These are phyloP conservation scores for Escarpia spicata DNA, from an alignment of 2,888 invertebrate species.

Conservation along the genomic window DNA sequence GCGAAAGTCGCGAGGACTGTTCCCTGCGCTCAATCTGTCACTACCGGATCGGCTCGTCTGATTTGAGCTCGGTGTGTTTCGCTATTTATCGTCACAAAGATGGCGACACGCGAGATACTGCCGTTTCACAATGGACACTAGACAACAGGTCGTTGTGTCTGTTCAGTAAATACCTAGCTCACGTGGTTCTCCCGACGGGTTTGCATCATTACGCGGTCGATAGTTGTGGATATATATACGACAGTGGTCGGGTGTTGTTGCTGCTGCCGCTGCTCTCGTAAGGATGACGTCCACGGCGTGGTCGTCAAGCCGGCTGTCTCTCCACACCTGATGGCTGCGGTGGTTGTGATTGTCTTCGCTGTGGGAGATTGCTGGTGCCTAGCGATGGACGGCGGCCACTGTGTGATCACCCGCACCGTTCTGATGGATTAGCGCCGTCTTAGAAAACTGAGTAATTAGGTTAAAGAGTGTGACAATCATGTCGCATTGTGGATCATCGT, in stretches of 20 bases:
- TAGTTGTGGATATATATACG: background rate
- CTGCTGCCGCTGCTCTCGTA: background rate
- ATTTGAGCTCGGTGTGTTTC: background rate
- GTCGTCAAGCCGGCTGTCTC: background rate
- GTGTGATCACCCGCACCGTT: background rate
- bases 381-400: background rate
- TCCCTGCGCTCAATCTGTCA: background rate
- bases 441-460: background rate
- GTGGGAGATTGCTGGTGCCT: background rate
- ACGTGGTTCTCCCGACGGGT: background rate
- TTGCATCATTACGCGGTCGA: background rate
- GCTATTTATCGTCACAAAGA: background rate
- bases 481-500: too few relatives aligned
- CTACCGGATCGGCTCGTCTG: background rate
- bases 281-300: background rate
- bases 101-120: background rate
- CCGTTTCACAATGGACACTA: background rate
- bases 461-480: too few relatives aligned
- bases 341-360: background rate
- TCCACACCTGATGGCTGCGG: background rate
- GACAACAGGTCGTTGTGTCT: too few relatives aligned
- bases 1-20: background rate
- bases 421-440: background rate
- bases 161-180: background rate
- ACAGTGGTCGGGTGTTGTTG: background rate